Conservation (phyloP, 2,888 invertebrate genomes). For the Oxystoma pomonae region DNA sequence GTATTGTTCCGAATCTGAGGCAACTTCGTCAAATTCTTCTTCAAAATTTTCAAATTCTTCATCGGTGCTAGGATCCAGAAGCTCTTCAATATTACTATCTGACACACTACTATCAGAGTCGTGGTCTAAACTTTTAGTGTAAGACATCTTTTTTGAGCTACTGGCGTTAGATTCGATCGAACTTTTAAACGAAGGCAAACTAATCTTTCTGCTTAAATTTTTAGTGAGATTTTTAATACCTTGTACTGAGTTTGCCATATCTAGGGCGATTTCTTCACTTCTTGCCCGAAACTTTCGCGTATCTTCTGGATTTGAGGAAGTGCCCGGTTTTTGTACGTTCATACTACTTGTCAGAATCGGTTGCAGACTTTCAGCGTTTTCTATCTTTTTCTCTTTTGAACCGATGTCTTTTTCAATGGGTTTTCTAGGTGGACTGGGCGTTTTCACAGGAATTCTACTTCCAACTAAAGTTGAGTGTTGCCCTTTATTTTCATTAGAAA, state of each 20-base stretch:
- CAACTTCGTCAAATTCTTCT: constrained; percentile 50
- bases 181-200: constrained; percentile 27
- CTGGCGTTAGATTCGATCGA: constrained; percentile 43
- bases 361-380: not conserved
- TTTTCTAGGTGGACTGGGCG: constrained; percentile 15
- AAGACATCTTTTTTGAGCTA: constrained; percentile 43
- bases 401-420: not conserved
- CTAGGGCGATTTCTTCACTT: constrained; percentile 31
- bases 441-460: constrained; percentile 41
- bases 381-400: not conserved
- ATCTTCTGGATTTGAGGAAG: not conserved
- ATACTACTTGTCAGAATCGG: not conserved
- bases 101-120: constrained; percentile 47
- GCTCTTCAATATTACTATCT: constrained; percentile 47
- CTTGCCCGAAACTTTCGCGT: not conserved
- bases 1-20: constrained; percentile 38
- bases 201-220: constrained; percentile 26
- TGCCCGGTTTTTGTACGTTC: not conserved
- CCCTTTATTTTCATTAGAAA: constrained; percentile 33
- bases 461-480: constrained; percentile 17
- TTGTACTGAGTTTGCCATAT: constrained; percentile 30
- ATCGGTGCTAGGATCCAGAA: constrained; percentile 39
- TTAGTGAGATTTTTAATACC: constrained; percentile 31
- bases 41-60: constrained; percentile 40
- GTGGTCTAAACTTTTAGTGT: constrained; percentile 46